phyloP scores from a whole-genome alignment of 2,797 vertebrate species.

The Lagocephalus sceleratus region DNA sequence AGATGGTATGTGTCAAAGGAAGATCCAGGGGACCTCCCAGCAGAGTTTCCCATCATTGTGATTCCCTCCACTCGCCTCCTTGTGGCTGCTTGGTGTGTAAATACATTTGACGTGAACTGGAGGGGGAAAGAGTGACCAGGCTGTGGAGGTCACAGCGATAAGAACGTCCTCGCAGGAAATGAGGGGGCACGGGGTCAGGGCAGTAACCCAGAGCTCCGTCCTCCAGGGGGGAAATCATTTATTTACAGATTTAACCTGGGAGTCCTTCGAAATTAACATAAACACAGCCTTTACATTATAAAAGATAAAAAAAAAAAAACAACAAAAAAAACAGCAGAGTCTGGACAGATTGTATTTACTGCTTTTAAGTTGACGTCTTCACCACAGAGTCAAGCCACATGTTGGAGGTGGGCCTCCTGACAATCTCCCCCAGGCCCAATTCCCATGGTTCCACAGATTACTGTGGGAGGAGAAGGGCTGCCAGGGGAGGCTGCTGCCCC shows the following conservation, averaged over 20 bases:
- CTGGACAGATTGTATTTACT: background rate
- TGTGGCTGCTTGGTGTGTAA: too few relatives aligned
- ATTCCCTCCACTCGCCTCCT: too few relatives aligned
- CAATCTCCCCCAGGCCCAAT: conserved; percentile 50
- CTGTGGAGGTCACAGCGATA: background rate
- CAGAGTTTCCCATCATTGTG: too few relatives aligned
- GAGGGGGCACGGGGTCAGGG: conserved; percentile 9
- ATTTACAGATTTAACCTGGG: conserved; percentile 31
- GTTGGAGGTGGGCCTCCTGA: conserved; percentile 61
- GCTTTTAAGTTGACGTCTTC: conserved; percentile 6
- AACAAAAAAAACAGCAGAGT: too few relatives aligned
- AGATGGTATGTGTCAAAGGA: too few relatives aligned
- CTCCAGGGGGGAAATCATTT: conserved; percentile 19
- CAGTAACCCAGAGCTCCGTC: conserved; percentile 4
- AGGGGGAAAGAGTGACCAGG: background rate
- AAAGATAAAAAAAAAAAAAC: too few relatives aligned
- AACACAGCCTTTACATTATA: background rate
- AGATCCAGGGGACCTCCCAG: too few relatives aligned
- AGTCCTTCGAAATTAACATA: conserved; percentile 15
- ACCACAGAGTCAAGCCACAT: conserved; percentile 52
- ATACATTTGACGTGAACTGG: conserved; percentile 13
- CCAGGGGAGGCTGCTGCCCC: conserved; percentile 64
- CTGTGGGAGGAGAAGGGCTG: conserved; percentile 72
- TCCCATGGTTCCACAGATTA: conserved; percentile 74
- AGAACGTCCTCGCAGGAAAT: background rate